phyloP scores from a whole-genome alignment of 2,888 invertebrate species.

The Apotomis betuletana region DNA sequence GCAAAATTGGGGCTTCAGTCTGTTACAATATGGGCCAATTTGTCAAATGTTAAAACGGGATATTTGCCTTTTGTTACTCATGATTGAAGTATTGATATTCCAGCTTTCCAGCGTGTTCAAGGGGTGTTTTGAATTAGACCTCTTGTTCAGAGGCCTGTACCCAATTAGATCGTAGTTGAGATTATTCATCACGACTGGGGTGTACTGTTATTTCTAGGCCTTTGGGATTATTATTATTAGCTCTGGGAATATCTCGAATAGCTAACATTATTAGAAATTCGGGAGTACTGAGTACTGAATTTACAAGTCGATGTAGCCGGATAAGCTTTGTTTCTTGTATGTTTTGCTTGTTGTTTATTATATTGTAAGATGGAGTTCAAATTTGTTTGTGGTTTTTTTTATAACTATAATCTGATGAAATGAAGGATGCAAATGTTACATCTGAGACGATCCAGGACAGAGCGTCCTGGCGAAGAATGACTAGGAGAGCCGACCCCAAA shows the following conservation, averaged over 20 bases:
- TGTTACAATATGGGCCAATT: neutral
- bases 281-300: neutral
- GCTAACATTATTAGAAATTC: conserved; percentile 4
- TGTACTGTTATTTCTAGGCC: conserved; percentile 17
- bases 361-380: no score
- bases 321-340: neutral
- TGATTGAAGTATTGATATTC: conserved; percentile 10
- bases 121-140: conserved; percentile 22
- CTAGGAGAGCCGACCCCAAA: no score
- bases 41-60: neutral
- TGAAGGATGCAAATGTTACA: no score
- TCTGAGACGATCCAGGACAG: no score
- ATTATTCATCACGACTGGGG: conserved; percentile 9
- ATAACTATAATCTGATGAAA: no score
- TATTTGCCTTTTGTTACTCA: neutral
- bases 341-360: no score
- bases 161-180: conserved; percentile 12
- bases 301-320: neutral
- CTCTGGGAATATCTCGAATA: conserved; percentile 1
- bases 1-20: neutral
- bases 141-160: conserved; percentile 15
- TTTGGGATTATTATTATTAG: conserved; percentile 21
- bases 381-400: no score
- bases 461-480: no score
- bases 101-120: neutral